A percentile compares a stretch with the other conserved stretches of the same genome.
Evolutionary conservation across 2,113 vertebrate genomes (phyloP).

Genomic region (Ifrita kowaldi): DNA sequence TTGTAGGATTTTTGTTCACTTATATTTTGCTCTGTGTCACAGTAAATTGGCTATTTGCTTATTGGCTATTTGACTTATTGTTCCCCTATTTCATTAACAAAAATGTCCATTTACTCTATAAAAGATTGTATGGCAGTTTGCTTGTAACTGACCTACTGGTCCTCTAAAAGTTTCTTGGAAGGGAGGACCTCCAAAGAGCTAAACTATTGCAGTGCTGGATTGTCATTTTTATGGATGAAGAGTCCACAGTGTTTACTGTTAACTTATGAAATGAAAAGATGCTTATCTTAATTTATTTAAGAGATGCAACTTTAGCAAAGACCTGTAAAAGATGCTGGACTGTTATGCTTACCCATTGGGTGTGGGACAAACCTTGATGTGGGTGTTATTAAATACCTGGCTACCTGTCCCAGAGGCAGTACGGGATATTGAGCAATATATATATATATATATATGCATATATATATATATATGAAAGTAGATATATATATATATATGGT

Average conservation of each 20-base stretch:
- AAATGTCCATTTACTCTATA: neutral
- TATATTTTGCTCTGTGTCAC: neutral
- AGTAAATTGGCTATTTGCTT: neutral
- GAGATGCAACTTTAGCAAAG: neutral
- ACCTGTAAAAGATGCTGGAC: neutral
- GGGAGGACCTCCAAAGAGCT: neutral
- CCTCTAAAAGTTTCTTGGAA: neutral
- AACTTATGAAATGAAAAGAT: neutral
- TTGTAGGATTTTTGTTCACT: neutral
- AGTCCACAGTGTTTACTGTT: neutral
- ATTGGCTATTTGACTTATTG: neutral
- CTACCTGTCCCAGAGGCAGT: slow-evolving; percentile 6
- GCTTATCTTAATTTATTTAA: neutral
- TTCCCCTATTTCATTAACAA: neutral
- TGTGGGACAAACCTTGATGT: slow-evolving; percentile 20
- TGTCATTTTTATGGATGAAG: neutral
- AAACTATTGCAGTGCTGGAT: neutral
- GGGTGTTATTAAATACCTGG: neutral
- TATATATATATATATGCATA: neutral
- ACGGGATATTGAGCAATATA: slow-evolving; percentile 8
- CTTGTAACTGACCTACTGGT: neutral
- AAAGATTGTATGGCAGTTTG: neutral
- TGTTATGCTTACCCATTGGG: neutral
- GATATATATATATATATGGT: neutral
- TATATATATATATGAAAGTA: neutral